A percentile compares a stretch with the other conserved stretches of the same genome.
These are phyloP conservation scores for Diarsia dahlii DNA, from an alignment of 2,888 invertebrate species.

Conservation along the genomic window DNA sequence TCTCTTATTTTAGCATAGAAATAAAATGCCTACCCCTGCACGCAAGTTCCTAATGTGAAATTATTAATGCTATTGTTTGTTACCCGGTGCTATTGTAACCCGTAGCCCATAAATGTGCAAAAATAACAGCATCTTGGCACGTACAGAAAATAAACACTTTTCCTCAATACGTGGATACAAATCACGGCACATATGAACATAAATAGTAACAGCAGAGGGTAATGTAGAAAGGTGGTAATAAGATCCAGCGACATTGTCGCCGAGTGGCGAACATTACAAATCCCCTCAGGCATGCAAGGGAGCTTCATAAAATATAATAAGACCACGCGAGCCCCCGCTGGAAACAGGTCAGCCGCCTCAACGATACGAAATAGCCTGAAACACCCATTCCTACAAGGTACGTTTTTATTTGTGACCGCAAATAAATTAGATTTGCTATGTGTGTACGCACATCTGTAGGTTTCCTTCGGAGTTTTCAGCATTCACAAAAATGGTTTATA, in stretches of 20 bases:
- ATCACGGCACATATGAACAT: conserved; percentile 65
- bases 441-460: conserved; percentile 12
- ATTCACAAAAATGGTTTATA: conserved; percentile 42
- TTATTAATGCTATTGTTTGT: conserved; percentile 32
- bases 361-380: conserved; percentile 57
- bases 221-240: conserved; percentile 80
- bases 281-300: conserved; percentile 81
- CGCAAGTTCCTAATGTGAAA: conserved; percentile 36
- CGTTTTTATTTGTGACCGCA: conserved; percentile 49
- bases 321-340: conserved; percentile 79
- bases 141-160: conserved; percentile 56
- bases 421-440: conserved; percentile 52
- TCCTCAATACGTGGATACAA: conserved; percentile 58
- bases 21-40: conserved; percentile 22
- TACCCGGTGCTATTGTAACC: conserved; percentile 10
- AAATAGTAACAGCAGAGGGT: conserved; percentile 77
- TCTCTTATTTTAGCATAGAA: neutral
- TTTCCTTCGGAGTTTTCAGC: conserved; percentile 27
- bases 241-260: conserved; percentile 79
- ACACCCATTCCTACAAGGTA: conserved; percentile 50
- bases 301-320: conserved; percentile 89
- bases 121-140: conserved; percentile 53
- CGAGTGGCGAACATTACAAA: conserved; percentile 81
- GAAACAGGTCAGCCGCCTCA: conserved; percentile 77
- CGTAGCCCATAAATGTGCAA: conserved; percentile 21